These are phyloP conservation scores for Leptopilina clavipes DNA, from an alignment of 1,140 invertebrate genomes.

Conservation along the genomic window DNA sequence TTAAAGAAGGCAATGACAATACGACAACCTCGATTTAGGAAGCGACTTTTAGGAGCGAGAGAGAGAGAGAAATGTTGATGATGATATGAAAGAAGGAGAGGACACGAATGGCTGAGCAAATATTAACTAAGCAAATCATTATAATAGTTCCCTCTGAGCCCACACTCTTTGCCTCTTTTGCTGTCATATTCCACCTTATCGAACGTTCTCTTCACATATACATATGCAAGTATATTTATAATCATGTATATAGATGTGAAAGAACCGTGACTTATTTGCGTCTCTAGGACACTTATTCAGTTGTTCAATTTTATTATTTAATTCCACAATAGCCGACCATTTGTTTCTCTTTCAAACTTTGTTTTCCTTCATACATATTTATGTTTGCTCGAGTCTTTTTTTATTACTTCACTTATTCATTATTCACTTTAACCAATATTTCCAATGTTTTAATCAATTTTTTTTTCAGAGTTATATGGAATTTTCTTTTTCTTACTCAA, in stretches of 20 bases:
- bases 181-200: slow-evolving; percentile 38
- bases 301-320: slow-evolving; percentile 33
- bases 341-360: slow-evolving; percentile 30
- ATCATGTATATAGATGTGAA: slow-evolving; percentile 34
- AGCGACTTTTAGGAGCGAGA: slow-evolving; percentile 59
- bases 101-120: slow-evolving; percentile 55
- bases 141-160: slow-evolving; percentile 44
- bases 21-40: slow-evolving; percentile 74
- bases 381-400: background rate
- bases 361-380: slow-evolving; percentile 42
- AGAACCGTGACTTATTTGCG: slow-evolving; percentile 33
- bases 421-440: background rate
- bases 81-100: slow-evolving; percentile 26
- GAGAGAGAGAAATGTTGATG: background rate
- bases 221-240: slow-evolving; percentile 7
- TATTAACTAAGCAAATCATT: slow-evolving; percentile 59
- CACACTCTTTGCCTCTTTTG: slow-evolving; percentile 43
- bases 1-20: slow-evolving; percentile 68
- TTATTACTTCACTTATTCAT: background rate
- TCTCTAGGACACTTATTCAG: slow-evolving; percentile 27
- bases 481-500: no score
- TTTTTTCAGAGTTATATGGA: no score
- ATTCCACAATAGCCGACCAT: slow-evolving; percentile 48
- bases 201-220: slow-evolving; percentile 19
- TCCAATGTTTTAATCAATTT: no score